Evolutionary conservation across 1,140 invertebrate genomes (phyloP), one percentile per base, ranked within the genome.

Genomic region (Nasonia longicornis): DNA sequence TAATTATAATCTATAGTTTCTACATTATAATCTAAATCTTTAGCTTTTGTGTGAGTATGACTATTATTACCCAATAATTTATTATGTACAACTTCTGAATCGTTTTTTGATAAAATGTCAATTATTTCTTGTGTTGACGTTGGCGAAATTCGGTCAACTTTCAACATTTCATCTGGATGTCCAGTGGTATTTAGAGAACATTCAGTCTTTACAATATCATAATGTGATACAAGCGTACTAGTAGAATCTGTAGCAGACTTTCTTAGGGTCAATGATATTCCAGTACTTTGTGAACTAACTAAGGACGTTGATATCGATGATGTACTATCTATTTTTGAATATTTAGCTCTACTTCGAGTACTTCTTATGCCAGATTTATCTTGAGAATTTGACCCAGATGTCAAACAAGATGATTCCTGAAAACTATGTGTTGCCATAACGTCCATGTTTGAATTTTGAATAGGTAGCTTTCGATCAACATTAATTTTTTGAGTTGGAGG

Each of bases 191-290:
- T 58, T n/a, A 58, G 84, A 79, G 85, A 85, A 79, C 86, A 87
- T 74, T 90, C 89, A 89, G 90, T 90, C 89, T 90, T 91, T 80
- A 91, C 91, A 85, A 92, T 92, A 79, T 92, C 92, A 67, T 93
- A 91, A 85, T 93, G 93, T 82, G 92, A 92, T 84, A 92, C 92
- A 38, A 92, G 90, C 22, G 93, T 90, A 83, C 93, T 91, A 82
- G 92, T 92, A 71, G 92, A 91, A 83, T 90, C 90, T 4, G 87
- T 89, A 14, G 89, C 86, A 16, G 89, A 89, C 79, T 91, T 91
- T 75, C 90, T 87, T 71, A 91, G 83, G 2, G 90, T 91, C 67
- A 90, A 80, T 1, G 90, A 90, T 10, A 91, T 82, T 1, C 89
- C 89, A 67, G 89, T 87, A 76, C 85, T 86, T 31, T 89, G 86